Conservation (phyloP, 92 coral and sea anemone genomes). For the Phymanthus crucifer region DNA sequence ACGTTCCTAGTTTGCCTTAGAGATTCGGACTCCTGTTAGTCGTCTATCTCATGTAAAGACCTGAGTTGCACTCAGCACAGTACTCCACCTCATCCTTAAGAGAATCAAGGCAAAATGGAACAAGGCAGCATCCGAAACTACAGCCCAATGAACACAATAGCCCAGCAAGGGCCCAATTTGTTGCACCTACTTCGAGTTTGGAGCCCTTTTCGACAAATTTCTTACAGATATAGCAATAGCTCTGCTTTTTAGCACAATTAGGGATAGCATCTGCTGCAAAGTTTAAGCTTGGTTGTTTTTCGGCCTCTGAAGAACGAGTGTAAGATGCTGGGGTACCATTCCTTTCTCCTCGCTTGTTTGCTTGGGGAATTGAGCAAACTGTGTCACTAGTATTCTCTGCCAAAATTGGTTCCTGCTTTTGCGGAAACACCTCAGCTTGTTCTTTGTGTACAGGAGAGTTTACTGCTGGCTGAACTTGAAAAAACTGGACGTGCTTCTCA, state of each 20-base stretch:
- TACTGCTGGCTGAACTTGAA: neutral
- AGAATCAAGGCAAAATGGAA: conserved; percentile 24
- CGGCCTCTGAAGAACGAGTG: neutral
- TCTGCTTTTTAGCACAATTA: neutral
- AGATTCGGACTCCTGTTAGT: too few species aligned
- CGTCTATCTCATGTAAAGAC: neutral
- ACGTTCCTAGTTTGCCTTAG: too few species aligned
- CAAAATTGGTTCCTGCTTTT: neutral
- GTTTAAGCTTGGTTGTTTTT: neutral
- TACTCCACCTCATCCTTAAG: conserved; percentile 5
- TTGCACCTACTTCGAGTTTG: neutral
- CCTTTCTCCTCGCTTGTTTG: neutral
- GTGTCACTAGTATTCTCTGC: too few species aligned
- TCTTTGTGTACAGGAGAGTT: neutral
- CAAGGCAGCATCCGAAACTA: conserved; percentile 22
- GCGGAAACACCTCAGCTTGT: neutral
- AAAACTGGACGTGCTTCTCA: neutral
- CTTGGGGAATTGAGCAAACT: neutral
- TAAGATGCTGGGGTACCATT: neutral
- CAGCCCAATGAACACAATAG: conserved; percentile 21
- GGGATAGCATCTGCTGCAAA: neutral
- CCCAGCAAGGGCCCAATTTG: conserved; percentile 23
- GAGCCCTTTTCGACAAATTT: neutral
- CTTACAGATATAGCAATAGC: conserved; percentile 11
- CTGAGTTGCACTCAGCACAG: conserved; percentile 7